Conservation (phyloP, 2,113 vertebrate genomes). For the Bubo blakistoni region DNA sequence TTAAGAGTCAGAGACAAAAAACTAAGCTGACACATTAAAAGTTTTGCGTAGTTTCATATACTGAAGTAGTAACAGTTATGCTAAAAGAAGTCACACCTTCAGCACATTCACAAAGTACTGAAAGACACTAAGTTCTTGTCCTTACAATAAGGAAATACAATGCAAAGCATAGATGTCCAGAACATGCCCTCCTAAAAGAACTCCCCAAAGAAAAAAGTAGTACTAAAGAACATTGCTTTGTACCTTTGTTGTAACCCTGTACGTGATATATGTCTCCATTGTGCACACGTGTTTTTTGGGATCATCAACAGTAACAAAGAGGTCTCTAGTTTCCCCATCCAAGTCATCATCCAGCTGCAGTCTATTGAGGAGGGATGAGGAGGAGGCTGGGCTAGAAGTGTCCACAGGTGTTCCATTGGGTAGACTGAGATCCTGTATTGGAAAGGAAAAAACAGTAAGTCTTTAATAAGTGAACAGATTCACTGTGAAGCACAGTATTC, state of each 20-base stretch:
- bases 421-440: conserved; percentile 82
- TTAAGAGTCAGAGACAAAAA: background rate
- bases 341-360: conserved; percentile 91
- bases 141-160: background rate
- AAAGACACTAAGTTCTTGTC: background rate
- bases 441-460: background rate
- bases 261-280: conserved; percentile 98
- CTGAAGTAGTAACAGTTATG: background rate
- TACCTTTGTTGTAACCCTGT: conserved; percentile 95
- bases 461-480: background rate
- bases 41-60: background rate
- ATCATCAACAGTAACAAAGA: conserved; percentile 96
- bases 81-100: background rate
- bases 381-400: conserved; percentile 89
- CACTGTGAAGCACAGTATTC: background rate
- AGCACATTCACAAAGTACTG: background rate
- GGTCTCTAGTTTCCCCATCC: conserved; percentile 90
- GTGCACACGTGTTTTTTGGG: conserved; percentile 97
- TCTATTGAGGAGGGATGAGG: conserved; percentile 88
- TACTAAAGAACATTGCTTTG: background rate
- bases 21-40: background rate
- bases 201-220: background rate
- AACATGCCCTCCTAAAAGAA: background rate
- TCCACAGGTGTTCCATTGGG: conserved; percentile 91
- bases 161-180: background rate